phyloP scores from a whole-genome alignment of 2,888 invertebrate genomes.

The Caenorhabditis wallacei region DNA sequence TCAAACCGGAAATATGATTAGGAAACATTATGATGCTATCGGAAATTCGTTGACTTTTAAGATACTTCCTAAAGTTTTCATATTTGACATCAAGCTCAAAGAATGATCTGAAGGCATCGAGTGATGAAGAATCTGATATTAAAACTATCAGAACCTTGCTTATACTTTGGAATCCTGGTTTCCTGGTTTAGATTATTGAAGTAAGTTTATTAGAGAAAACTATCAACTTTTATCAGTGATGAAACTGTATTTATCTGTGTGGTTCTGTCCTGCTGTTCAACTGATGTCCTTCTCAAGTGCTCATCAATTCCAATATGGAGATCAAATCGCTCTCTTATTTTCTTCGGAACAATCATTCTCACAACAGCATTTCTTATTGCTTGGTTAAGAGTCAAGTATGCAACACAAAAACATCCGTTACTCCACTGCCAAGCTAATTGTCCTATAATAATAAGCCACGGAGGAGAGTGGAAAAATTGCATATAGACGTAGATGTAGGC shows the following conservation, averaged over 20 bases:
- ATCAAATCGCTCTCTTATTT: constrained; percentile 19
- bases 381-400: constrained; percentile 42
- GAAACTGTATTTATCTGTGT: constrained; percentile 12
- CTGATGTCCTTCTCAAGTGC: constrained; percentile 9
- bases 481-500: constrained; percentile 69
- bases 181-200: too few species aligned
- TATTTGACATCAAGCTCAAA: constrained; percentile 6
- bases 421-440: constrained; percentile 68
- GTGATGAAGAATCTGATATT: too few species aligned
- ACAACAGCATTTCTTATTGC: constrained; percentile 43
- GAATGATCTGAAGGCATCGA: constrained; percentile 7
- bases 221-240: constrained; percentile 18
- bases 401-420: constrained; percentile 56
- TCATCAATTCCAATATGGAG: constrained; percentile 54
- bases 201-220: background rate
- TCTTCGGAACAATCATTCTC: constrained; percentile 28
- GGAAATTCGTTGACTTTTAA: constrained; percentile 3
- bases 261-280: background rate
- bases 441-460: constrained; percentile 61
- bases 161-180: too few species aligned
- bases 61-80: background rate
- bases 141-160: too few species aligned
- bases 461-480: constrained; percentile 65
- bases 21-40: constrained; percentile 14
- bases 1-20: constrained; percentile 6